Conservation (phyloP, 2,797 vertebrate genomes). For the Pseudochirops corinnae region DNA sequence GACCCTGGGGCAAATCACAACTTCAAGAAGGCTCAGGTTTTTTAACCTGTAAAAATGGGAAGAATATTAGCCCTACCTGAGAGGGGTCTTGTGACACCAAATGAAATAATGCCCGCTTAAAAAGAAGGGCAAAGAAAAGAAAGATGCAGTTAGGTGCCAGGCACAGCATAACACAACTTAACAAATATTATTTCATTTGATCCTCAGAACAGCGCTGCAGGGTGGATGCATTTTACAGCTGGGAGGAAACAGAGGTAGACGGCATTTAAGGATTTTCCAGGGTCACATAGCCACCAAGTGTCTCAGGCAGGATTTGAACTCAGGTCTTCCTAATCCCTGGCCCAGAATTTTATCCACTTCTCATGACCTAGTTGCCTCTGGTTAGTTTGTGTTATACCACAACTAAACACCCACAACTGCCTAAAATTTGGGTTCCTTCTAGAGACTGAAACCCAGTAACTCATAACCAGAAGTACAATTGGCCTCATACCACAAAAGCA, state of each 20-base stretch:
- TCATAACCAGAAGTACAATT: conserved; percentile 24
- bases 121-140: background rate
- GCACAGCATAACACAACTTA: background rate
- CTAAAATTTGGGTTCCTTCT: conserved; percentile 16
- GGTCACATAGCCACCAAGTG: background rate
- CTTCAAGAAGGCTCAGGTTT: background rate
- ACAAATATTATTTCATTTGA: background rate
- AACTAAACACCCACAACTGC: conserved; percentile 49
- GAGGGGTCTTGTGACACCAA: background rate
- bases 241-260: background rate
- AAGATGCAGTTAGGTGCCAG: background rate
- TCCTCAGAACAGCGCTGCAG: background rate
- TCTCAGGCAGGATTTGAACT: background rate
- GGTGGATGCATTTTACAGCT: background rate
- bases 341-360: background rate
- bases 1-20: background rate
- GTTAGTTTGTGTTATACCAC: background rate
- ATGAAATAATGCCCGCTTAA: background rate
- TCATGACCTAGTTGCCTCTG: background rate
- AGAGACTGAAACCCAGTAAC: conserved; percentile 43
- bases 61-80: background rate
- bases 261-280: background rate
- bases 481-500: conserved; percentile 23
- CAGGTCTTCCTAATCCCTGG: background rate
- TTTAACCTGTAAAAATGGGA: background rate